Evolutionary conservation across 2,888 invertebrate species (phyloP), one percentile per base, ranked within the genome.

Genomic region (Physocephala rufipes): DNA sequence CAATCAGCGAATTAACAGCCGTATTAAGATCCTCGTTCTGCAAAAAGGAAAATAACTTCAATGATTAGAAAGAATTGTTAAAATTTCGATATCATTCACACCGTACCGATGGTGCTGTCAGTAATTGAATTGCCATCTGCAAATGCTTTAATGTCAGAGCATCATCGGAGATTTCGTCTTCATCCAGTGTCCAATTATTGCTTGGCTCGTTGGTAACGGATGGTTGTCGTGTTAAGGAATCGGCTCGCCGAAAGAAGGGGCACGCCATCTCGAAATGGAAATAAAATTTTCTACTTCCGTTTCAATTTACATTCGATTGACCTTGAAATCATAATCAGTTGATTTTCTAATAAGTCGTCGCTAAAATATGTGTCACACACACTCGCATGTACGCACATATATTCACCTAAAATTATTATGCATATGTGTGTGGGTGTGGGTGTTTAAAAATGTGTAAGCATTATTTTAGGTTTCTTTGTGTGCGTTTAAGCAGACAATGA

Each of bases 71-170:
- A 53, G 4, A 21, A 58, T n/a, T 58, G 16, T 47, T 43, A 45
- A 61, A 24, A 51, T 3, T 59, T 63, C 30, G n/a, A n/a, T n/a
- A n/a, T n/a, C n/a, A n/a, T n/a, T n/a, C n/a, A n/a, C 55, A 47
- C 74, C 91, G 89, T 88, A 95, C 94, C 88, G 93, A 91, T 71
- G 95, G 95, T 58, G 93, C 91, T 45, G 94, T 95, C 75, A 95
- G 87, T 74, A 94, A 88, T 79, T 92, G 90, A 77, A 95, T 90
- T 49, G 95, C 95, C 81, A 93, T 91, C 81, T 92, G 93, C 78
- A 95, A 87, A 82, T 94, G 92, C 84, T 92, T 93, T 83, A 95
- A 78, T 71, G 87, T 85, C 75, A 86, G 75, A n/a, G 86, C 87
- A 82, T 86, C 87, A 69, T 82, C 85, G 30, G 85, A 77, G 30